Base-by-base conservation (phyloP, 1,140 invertebrate species). In the Listronotus bonariensis region DNA sequence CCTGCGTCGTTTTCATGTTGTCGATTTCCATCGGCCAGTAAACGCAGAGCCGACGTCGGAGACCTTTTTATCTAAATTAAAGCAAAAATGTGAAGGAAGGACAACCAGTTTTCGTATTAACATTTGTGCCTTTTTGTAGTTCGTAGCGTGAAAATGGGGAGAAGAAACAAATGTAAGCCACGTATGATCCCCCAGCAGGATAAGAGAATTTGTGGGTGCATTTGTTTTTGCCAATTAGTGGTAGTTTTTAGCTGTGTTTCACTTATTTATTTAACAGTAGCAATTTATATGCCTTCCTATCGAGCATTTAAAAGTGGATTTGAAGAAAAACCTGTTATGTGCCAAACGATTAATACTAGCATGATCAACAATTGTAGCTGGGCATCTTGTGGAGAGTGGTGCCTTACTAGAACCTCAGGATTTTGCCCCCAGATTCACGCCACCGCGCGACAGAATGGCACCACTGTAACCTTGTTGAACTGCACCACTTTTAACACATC, bases 321-420 rank as follows among this genome's bases (percentile, higher is more conserved):
- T 75, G 86, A 87, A 72, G 87, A 89, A 66, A 85, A 85, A 7
- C 91, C 92, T 0, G 90, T 92, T 18, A 95, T 95, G 91, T 95
- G 93, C 80, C 93, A 92, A 43, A 95, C 93, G 12, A 89, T 90
- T 26, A 82, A 90, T 10, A 89, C 90, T 12, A 85, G 88, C 20
- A 89, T 89, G 74, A 86, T 88, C 70, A 91, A 93, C 65, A 90
- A 87, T 74, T 93, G 92, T 75, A 90, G 91, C 32, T 92, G 90
- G 89, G 90, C 90, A 52, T 92, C 91, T 18, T 95, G 93, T 73
- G 90, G 91, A 0, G 93, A 96, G 76, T 95, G 93, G 93, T 96
- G 92, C 63, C 81, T 96, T 32, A 93, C 92, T 65, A 95, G 95
- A 74, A 92, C 91, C 0, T 91, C 90, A 0, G 91, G 92, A 0